Base-by-base conservation (phyloP, 2,888 invertebrate species). In the Ditylenchus weischeri region DNA sequence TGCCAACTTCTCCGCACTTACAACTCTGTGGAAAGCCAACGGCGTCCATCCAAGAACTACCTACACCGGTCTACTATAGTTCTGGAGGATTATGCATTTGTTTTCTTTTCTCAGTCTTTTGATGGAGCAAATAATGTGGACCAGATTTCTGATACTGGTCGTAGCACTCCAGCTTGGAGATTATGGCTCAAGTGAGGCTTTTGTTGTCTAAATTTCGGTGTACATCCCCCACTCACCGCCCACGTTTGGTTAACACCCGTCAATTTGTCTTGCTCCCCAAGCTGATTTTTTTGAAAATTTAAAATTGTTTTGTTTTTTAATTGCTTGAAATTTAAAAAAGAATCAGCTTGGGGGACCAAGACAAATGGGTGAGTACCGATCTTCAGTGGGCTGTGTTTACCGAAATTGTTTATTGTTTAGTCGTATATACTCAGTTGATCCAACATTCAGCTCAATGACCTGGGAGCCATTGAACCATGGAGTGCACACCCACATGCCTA, bases 21-120 rank as follows among this genome's bases (percentile, higher is more conserved):
- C 48, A 54, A 50, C 49, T 47, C 38, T 48, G 21, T 35, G 11
- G 60, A 59, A 18, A 43, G 11, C 23, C 29, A 43, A 7, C 38
- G 70, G 35, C 21, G 49, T 7, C 69, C 69, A 11, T 66, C 65
- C 7, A 36, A 43, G 8, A 35, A 29, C 57, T 69, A 71, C 19
- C 23, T 69, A 7, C 69, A 72, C 43, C 71, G 69, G 7, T 51
- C 60, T 43, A 48, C 38, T 19, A 54, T 70, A 10, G 72, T 72
- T 11, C 54, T 63, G 38, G 66, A 63, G 29, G 71, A 70, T 48
- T 66, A 59, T 68, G 69, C 69, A 11, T 64, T 69, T 38, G 72
- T 69, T 13, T 71, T 49, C n/a, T 69, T 69, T 47, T 69, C 69
- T 15, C 72, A 65, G 65, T 23, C 64, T 47, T 36, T 69, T 21